Evolutionary conservation across 2,888 invertebrate genomes (phyloP).

Genomic region (Catocala fraxini): DNA sequence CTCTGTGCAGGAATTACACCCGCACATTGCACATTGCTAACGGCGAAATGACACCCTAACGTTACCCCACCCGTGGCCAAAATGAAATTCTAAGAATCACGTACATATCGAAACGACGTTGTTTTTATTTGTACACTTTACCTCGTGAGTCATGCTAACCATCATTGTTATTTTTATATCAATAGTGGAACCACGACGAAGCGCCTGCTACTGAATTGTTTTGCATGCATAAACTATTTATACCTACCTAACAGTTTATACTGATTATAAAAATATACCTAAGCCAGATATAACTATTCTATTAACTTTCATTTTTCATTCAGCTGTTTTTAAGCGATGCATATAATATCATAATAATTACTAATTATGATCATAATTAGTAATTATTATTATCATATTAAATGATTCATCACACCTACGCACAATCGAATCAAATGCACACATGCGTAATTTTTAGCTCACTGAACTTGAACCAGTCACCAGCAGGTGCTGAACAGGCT

Average conservation of each 20-base stretch:
- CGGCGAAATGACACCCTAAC: too few relatives aligned
- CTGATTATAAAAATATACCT: constrained; percentile 9
- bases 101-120: constrained; percentile 2
- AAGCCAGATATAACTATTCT: constrained; percentile 2
- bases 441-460: background rate
- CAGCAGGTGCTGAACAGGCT: too few relatives aligned
- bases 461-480: too few relatives aligned
- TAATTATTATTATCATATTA: background rate
- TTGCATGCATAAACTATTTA: constrained; percentile 2
- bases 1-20: too few relatives aligned
- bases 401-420: constrained; percentile 14
- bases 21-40: too few relatives aligned
- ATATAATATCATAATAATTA: constrained; percentile 5
- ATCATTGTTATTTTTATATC: constrained; percentile 24
- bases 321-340: background rate
- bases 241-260: constrained; percentile 7
- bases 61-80: background rate
- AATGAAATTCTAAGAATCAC: background rate
- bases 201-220: constrained; percentile 10
- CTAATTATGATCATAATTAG: constrained; percentile 4
- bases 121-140: constrained; percentile 22
- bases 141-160: constrained; percentile 18
- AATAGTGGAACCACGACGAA: constrained; percentile 8
- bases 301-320: constrained; percentile 13
- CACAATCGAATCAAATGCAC: background rate